Conservation (phyloP, 2,113 vertebrate species). For the Podilymbus podiceps region DNA sequence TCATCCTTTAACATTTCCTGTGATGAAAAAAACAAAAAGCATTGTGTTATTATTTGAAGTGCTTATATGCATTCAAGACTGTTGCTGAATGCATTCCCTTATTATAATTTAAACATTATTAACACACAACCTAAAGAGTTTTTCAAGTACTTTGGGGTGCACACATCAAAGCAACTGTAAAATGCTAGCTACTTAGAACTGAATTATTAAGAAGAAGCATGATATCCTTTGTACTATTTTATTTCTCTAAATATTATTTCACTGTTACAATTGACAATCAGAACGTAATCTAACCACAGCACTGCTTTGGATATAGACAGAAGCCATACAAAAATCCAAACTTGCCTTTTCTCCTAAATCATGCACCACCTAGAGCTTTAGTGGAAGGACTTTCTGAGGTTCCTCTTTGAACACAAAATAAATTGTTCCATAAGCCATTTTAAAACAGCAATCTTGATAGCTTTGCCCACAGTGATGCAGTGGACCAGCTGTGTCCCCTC, state of each 20-base stretch:
- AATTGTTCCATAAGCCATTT: background rate
- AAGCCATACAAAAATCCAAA: background rate
- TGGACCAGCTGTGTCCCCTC: no score
- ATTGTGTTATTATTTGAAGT: background rate
- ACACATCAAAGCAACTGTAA: background rate
- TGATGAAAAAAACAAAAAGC: background rate
- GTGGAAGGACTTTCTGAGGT: background rate
- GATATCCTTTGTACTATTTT: background rate
- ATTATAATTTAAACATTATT: background rate
- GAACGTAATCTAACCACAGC: background rate
- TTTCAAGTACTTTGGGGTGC: background rate
- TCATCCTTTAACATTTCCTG: slow-evolving; percentile 99
- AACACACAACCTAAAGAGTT: background rate
- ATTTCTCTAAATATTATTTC: background rate
- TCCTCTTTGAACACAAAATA: background rate
- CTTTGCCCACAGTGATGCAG: background rate
- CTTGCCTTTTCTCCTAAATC: background rate
- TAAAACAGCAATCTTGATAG: background rate
- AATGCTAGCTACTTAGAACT: background rate
- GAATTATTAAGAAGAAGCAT: background rate
- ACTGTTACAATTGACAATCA: background rate
- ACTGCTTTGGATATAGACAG: background rate
- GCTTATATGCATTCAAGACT: background rate
- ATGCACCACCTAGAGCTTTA: background rate
- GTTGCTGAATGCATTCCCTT: background rate